Evolutionary conservation across 1,140 invertebrate genomes (phyloP), one percentile per base, ranked within the genome.

Genomic region (Drosophila nigrodunni): DNA sequence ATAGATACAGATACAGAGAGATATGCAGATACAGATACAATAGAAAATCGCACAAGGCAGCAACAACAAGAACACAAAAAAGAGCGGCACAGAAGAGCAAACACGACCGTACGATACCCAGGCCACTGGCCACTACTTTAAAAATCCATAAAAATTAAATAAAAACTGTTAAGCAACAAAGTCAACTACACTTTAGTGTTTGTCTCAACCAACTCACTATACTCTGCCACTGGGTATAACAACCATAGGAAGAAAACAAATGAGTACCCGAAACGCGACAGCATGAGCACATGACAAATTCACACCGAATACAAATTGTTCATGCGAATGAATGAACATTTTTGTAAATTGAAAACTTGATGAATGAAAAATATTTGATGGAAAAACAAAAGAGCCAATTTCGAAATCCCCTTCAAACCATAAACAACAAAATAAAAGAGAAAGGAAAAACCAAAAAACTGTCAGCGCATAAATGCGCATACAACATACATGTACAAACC

Each of bases 331-430:
- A 89, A 90, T 89, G 86, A 90, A 81, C 86, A 89, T 90, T 90
- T 89, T 89, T 89, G 74, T 86, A 89, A 89, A 89, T 89, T 89
- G 85, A 89, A 89, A 89, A 85, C 81, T 89, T 89, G 85, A 89
- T 89, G 85, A 89, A 89, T 89, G 85, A 90, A 89, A 89, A 89
- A 89, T 89, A 89, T 89, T 89, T 89, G 80, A 89, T 85, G 86
- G 85, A 79, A 89, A 89, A 89, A 89, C 86, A 89, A 89, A 85
- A 74, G 80, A 89, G 77, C 83, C 83, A 88, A 75, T 88, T 82
- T 66, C 73, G 41, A 61, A 47, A 25, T 21, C 7, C 41, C n/a
- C 4, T 41, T 30, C 25, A 30, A 30, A 30, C 25, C 6, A 15
- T 9, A 34, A 43, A 57, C 11, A 11, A 21, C 18, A 21, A 21